Evolutionary conservation across 2,888 invertebrate species (phyloP).

Genomic region (Cotesia congregata): DNA sequence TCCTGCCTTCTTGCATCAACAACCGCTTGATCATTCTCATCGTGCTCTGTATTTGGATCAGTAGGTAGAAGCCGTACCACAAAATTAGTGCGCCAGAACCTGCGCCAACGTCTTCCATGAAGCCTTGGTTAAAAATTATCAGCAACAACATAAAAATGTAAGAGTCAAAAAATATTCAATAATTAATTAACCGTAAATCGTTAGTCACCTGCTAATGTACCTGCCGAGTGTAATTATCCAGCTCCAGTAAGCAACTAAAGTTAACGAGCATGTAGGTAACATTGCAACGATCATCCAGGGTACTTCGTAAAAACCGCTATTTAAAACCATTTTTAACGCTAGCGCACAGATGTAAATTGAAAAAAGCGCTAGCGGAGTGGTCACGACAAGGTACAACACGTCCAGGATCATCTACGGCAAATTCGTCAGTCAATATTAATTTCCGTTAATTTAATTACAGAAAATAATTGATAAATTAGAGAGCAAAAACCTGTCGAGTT

Average conservation of each 20-base stretch:
- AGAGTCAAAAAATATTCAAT: not conserved
- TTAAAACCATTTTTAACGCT: constrained; percentile 60
- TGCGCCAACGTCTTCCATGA: constrained; percentile 65
- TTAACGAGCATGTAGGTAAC: constrained; percentile 65
- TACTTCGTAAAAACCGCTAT: constrained; percentile 61
- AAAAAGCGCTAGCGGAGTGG: constrained; percentile 65
- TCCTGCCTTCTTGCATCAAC: constrained; percentile 38
- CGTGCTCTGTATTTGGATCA: constrained; percentile 37
- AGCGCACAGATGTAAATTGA: constrained; percentile 65
- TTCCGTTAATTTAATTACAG: not conserved
- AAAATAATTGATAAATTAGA: not conserved
- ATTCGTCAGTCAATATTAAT: not conserved
- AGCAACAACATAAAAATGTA: constrained; percentile 2
- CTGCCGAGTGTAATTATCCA: constrained; percentile 67
- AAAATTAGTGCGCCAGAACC: constrained; percentile 66
- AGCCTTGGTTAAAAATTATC: constrained; percentile 52
- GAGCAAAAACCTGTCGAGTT: constrained; percentile 61
- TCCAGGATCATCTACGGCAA: constrained; percentile 63
- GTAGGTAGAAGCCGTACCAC: constrained; percentile 62
- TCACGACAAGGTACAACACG: constrained; percentile 63
- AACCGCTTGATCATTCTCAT: constrained; percentile 26
- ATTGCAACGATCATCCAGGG: constrained; percentile 67
- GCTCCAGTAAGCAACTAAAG: constrained; percentile 67
- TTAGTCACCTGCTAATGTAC: constrained; percentile 55
- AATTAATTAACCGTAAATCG: constrained; percentile 1